A percentile compares a stretch with the other conserved stretches of the same genome.
Conservation (phyloP, 2,113 vertebrate species). For the Nannobrachium achirus region DNA sequence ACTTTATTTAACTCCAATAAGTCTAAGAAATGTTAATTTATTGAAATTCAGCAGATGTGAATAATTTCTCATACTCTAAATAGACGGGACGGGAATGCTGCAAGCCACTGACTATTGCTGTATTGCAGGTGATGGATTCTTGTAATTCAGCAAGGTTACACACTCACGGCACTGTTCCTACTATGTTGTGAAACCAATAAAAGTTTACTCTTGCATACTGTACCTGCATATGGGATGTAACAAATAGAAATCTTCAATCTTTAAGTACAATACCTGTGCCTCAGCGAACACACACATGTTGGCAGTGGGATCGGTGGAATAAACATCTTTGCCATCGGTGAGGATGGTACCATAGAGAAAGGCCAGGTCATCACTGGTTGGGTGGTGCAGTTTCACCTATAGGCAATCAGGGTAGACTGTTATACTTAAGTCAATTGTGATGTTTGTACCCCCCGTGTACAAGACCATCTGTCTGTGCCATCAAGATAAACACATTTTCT, state of each 20-base stretch:
- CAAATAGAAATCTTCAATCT: no score
- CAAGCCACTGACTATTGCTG: no score
- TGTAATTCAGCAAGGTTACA: no score
- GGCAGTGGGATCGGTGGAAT: constrained; percentile 84
- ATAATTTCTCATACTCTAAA: neutral
- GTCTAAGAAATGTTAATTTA: no score
- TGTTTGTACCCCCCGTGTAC: no score
- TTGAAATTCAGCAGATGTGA: neutral
- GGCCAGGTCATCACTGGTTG: constrained; percentile 87
- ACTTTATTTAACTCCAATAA: no score
- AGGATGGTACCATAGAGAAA: constrained; percentile 96
- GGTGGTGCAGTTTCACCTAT: constrained; percentile 90
- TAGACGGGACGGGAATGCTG: neutral
- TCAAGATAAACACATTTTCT: no score
- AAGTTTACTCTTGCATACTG: no score
- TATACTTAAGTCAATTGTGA: neutral
- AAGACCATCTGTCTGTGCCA: no score
- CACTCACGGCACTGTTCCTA: no score
- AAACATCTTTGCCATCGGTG: constrained; percentile 90
- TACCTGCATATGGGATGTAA: no score
- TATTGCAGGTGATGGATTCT: neutral
- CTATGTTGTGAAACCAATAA: no score
- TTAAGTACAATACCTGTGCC: constrained; percentile 86
- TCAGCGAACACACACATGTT: constrained; percentile 97
- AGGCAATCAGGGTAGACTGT: neutral